Evolutionary conservation across 1,140 invertebrate species (phyloP), one percentile per base, ranked within the genome.

Genomic region (Drosophila parvula): DNA sequence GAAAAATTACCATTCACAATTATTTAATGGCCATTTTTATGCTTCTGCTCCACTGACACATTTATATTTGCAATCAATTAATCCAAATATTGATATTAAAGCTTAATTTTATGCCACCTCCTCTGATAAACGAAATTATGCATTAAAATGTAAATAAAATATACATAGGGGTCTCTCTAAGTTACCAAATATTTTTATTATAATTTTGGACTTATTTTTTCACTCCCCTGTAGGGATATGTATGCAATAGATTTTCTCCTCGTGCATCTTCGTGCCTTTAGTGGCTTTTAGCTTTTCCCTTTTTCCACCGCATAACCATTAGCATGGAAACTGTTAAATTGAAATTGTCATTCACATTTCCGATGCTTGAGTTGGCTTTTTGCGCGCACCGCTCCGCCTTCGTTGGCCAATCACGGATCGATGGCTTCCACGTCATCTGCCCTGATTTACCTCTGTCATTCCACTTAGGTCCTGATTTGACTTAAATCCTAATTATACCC

Each of bases 311-410:
- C 73, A 79, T 65, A 69, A 78, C 74, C 74, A 89, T 88, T 89
- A 89, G 80, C 77, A 89, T 89, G 84, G 74, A 89, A 88, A 88
- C 89, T 89, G 80, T 55, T 84, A 88, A 88, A 89, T 88, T 88
- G 84, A 88, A 88, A 88, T 84, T 88, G 84, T 89, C 84, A 88
- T 88, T 79, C 79, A 83, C 71, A 86, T 83, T 89, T 88, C 65
- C 62, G 73, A 58, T 81, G 78, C 79, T 88, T 80, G 83, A 88
- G 71, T 86, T 79, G 65, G 50, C 27, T 58, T 75, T 62, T 47
- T 73, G 44, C 60, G 48, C 50, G 11, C 60, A n/a, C 27, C 9
- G 4, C 51, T 45, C 38, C 27, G 27, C 12, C 18, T n/a, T 55
- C 50, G 10, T 62, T 30, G 45, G 22, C 60, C 68, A 74, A 84